Evolutionary conservation across 2,113 vertebrate species (phyloP).

Genomic region (Macrotus californicus): DNA sequence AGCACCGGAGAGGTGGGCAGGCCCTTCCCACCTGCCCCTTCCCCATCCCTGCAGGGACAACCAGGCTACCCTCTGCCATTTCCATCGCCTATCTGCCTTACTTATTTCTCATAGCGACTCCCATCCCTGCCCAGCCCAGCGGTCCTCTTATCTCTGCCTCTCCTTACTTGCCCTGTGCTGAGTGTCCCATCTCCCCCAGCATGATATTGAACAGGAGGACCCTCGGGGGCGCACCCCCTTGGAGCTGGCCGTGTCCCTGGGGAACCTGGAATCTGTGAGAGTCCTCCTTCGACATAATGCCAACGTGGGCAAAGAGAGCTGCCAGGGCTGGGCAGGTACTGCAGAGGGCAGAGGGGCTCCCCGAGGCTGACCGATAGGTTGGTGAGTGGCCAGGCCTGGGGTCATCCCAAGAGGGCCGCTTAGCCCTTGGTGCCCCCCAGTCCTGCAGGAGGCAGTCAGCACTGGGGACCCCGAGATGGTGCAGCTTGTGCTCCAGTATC

Average conservation of each 20-base stretch:
- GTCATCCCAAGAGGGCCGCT: background rate
- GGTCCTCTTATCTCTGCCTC: background rate
- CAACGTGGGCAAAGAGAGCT: constrained; percentile 87
- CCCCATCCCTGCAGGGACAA: background rate
- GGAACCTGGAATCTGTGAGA: constrained; percentile 90
- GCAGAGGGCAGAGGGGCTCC: background rate
- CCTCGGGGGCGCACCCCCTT: constrained; percentile 91
- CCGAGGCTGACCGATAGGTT: background rate
- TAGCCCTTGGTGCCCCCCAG: constrained; percentile 79
- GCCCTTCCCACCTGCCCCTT: background rate
- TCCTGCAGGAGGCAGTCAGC: constrained; percentile 96
- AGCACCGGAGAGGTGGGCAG: background rate
- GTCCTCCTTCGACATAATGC: constrained; percentile 90
- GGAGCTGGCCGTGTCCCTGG: constrained; percentile 92
- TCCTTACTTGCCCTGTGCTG: background rate
- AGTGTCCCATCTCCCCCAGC: constrained; percentile 74
- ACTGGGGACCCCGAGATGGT: constrained; percentile 95
- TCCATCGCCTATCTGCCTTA: background rate
- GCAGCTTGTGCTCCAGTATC: constrained; percentile 93
- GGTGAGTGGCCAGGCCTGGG: background rate
- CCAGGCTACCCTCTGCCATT: background rate
- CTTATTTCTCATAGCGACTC: background rate
- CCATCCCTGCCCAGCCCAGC: background rate
- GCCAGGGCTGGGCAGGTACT: constrained; percentile 92
- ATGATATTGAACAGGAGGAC: constrained; percentile 87